Evolutionary conservation across 1,140 invertebrate species (phyloP), one percentile per base, ranked within the genome.

Genomic region (Diplogasteroides magnus): DNA sequence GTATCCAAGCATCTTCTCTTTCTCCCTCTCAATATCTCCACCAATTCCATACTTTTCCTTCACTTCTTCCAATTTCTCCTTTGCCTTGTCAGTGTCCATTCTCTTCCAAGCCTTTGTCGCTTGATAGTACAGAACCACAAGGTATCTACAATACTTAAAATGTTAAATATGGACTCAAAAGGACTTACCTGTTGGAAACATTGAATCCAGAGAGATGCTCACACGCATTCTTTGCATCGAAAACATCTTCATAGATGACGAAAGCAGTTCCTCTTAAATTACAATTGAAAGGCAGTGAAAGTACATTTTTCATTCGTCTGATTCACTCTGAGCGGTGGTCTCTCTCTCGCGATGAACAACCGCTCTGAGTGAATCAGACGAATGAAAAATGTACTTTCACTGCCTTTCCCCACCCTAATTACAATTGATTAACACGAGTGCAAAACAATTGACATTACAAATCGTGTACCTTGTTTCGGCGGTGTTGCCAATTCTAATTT

Each of bases 211-310:
- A 96, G 56, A 99, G 86, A 86, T 99, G 95, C 85, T 99, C 96
- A 86, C 96, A 98, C 13, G 96, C 96, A 87, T 98, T 98, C 85
- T 97, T 98, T 0, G 95, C 96, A 88, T 98, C 97, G 87, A 97
- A 99, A 78, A 98, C 98, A 83, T 98, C 97, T 87, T 98, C 96
- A 85, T 97, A 99, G 0, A 98, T 93, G 61, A 99, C 94, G 88
- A 98, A 98, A 25, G 96, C 96, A 64, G 95, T 98, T 58, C 96
- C 96, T 86, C 92, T 48, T 6, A 48, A 48, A 48, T 48, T 48
- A 11, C 19, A 48, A 48, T 48, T 48, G n/a, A n/a, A n/a, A n/a
- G n/a, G n/a, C n/a, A n/a, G n/a, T n/a, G n/a, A n/a, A n/a, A n/a
- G n/a, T n/a, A n/a, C n/a, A n/a, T n/a, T n/a, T n/a, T n/a, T n/a